These are phyloP conservation scores for Zaprionus vittiger DNA, from an alignment of 1,140 invertebrate species.

Conservation along the genomic window DNA sequence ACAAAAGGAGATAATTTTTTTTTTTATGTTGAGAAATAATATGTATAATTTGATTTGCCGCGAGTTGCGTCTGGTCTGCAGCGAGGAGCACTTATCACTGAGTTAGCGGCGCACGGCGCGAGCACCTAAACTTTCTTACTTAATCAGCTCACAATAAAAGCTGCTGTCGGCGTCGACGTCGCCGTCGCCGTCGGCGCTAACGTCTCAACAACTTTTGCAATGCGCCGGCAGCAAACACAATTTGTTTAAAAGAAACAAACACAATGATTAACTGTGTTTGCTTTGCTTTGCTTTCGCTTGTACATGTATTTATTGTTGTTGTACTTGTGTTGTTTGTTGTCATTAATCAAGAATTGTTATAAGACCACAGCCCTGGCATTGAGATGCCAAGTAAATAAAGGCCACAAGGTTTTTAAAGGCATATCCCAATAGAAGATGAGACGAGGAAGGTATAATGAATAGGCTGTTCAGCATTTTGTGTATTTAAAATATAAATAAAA, in stretches of 20 bases:
- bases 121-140: slow-evolving; percentile 64
- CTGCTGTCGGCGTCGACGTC: slow-evolving; percentile 9
- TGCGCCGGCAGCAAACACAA: slow-evolving; percentile 16
- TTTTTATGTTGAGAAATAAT: background rate
- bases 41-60: slow-evolving; percentile 11
- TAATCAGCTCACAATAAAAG: slow-evolving; percentile 25
- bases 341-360: slow-evolving; percentile 4
- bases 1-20: slow-evolving; percentile 6
- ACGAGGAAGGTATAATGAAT: background rate
- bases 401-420: background rate
- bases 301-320: slow-evolving; percentile 31
- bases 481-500: background rate
- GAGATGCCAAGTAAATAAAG: slow-evolving; percentile 19
- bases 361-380: slow-evolving; percentile 47
- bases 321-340: background rate
- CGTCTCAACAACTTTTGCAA: slow-evolving; percentile 1
- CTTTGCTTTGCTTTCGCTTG: slow-evolving; percentile 5
- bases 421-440: background rate
- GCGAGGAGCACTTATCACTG: slow-evolving; percentile 72
- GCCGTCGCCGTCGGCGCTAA: background rate
- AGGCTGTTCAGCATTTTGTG: background rate
- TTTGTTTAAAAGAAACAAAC: slow-evolving; percentile 9
- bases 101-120: slow-evolving; percentile 29
- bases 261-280: slow-evolving; percentile 30
- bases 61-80: slow-evolving; percentile 46